Percentiles rank a stretch among this genome's conserved stretches.
phyloP scores from a whole-genome alignment of 1,140 invertebrate genomes.

The Macrostomum lignano region DNA sequence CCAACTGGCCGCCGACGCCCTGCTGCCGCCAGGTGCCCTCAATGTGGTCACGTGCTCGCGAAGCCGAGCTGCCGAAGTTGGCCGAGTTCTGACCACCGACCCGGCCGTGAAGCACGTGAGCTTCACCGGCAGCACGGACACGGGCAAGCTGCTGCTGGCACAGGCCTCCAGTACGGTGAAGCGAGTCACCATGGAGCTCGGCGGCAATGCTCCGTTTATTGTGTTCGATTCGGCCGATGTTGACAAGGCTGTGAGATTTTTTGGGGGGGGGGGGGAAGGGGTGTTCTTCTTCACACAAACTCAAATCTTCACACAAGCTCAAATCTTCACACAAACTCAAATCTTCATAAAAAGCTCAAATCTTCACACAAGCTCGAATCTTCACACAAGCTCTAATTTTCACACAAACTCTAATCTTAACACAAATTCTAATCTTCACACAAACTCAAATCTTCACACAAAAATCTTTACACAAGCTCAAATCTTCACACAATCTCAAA shows the following conservation, averaged over 20 bases:
- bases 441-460: no score
- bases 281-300: no score
- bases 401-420: no score
- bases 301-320: no score
- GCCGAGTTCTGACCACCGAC: slow-evolving; percentile 54
- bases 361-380: no score
- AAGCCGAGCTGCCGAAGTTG: slow-evolving; percentile 45
- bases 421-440: no score
- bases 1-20: slow-evolving; percentile 31
- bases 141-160: slow-evolving; percentile 41
- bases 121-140: slow-evolving; percentile 44
- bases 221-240: slow-evolving; percentile 73
- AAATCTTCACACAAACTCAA: no score
- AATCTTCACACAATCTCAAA: no score
- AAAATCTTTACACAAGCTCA: no score
- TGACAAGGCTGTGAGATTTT: slow-evolving; percentile 52
- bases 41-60: slow-evolving; percentile 61
- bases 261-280: no score
- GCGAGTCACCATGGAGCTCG: slow-evolving; percentile 59
- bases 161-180: slow-evolving; percentile 62
- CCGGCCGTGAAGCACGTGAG: slow-evolving; percentile 57
- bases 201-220: slow-evolving; percentile 91
- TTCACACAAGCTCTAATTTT: no score
- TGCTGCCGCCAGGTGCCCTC: slow-evolving; percentile 38
- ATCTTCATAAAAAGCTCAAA: no score